These are phyloP conservation scores for Hippocampus comes DNA, from an alignment of 2,113 vertebrate species.

Conservation along the genomic window DNA sequence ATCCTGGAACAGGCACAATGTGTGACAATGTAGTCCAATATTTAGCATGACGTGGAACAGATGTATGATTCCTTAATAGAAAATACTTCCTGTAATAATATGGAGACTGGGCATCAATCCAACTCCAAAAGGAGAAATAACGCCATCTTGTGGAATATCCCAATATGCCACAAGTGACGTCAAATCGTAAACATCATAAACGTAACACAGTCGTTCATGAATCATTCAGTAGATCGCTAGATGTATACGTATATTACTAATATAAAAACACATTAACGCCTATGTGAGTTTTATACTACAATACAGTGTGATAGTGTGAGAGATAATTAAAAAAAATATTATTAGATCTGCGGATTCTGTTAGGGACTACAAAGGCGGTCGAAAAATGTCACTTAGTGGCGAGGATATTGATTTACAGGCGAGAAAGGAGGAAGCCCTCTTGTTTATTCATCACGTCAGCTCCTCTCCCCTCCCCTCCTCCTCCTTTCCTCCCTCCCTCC, in stretches of 20 bases:
- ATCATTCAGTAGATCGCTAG: too few species aligned
- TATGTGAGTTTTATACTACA: background rate
- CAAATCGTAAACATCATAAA: background rate
- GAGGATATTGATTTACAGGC: background rate
- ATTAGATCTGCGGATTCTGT: background rate
- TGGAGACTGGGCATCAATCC: background rate
- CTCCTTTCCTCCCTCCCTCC: conserved; percentile 69
- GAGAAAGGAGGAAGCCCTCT: conserved; percentile 62
- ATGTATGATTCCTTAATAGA: too few species aligned
- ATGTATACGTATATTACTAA: background rate
- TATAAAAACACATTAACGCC: background rate
- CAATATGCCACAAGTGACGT: background rate
- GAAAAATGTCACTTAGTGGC: background rate
- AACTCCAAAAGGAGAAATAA: background rate
- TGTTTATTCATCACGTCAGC: conserved; percentile 78
- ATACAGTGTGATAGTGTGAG: background rate
- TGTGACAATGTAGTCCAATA: background rate
- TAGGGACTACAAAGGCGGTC: background rate
- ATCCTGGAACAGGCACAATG: background rate
- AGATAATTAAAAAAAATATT: background rate
- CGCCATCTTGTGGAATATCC: background rate
- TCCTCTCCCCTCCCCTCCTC: conserved; percentile 71
- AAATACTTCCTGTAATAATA: background rate
- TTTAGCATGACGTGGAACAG: background rate
- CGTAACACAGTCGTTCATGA: background rate